phyloP scores from a whole-genome alignment of 1,140 invertebrate genomes.

The Zaprionus ghesquierei region DNA sequence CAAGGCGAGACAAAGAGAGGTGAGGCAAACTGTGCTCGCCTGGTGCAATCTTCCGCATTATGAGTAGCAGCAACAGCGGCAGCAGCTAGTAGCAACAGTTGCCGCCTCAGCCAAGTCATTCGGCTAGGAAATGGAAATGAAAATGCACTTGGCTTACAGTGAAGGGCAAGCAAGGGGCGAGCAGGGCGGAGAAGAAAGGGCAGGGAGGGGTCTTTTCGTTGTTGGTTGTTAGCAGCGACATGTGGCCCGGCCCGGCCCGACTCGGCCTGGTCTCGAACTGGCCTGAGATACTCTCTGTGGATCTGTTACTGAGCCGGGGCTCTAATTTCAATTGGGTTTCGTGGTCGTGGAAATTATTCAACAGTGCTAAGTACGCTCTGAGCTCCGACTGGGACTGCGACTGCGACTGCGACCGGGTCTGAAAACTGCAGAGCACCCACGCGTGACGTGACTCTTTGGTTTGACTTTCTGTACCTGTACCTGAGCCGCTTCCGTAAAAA shows the following conservation, averaged over 20 bases:
- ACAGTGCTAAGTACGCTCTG: constrained; percentile 70
- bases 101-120: constrained; percentile 7
- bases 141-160: constrained; percentile 74
- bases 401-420: constrained; percentile 12
- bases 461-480: constrained; percentile 70
- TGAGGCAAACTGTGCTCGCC: constrained; percentile 33
- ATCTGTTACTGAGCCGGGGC: constrained; percentile 59
- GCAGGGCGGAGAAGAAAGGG: constrained; percentile 3
- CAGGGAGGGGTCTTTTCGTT: constrained; percentile 19
- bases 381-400: constrained; percentile 11
- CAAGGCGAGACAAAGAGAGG: neutral
- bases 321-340: constrained; percentile 80
- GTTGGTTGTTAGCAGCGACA: constrained; percentile 66
- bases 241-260: constrained; percentile 46
- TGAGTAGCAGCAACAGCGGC: constrained; percentile 53
- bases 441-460: constrained; percentile 81
- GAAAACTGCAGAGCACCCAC: constrained; percentile 61
- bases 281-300: constrained; percentile 20
- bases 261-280: constrained; percentile 23
- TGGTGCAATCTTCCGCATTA: constrained; percentile 80
- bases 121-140: constrained; percentile 64
- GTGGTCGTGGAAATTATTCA: constrained; percentile 79
- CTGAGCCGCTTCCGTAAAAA: constrained; percentile 77
- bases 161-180: neutral
- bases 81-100: neutral